phyloP scores from a whole-genome alignment of 2,888 invertebrate genomes.

The Plagiodera versicolora region DNA sequence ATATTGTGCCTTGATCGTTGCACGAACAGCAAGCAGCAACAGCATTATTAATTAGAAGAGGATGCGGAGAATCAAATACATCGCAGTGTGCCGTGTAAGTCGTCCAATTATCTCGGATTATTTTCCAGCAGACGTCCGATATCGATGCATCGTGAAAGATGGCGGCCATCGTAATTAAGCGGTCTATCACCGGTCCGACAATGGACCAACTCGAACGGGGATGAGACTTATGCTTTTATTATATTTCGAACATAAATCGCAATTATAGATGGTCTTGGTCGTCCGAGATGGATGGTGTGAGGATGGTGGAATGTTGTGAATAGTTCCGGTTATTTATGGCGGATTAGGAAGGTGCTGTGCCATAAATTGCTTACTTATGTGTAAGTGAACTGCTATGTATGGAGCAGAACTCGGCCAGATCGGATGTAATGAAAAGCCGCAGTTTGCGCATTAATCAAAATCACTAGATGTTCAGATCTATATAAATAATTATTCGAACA shows the following conservation, averaged over 20 bases:
- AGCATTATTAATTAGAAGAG: slow-evolving; percentile 34
- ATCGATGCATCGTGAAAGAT: slow-evolving; percentile 46
- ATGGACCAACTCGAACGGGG: slow-evolving; percentile 29
- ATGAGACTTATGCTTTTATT: slow-evolving; percentile 35
- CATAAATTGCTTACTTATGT: background rate
- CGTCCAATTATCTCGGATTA: slow-evolving; percentile 52
- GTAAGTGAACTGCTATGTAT: too few species aligned
- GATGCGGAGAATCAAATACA: slow-evolving; percentile 33
- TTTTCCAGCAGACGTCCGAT: slow-evolving; percentile 48
- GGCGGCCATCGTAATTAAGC: slow-evolving; percentile 51
- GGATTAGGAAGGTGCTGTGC: background rate
- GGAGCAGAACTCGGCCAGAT: too few species aligned
- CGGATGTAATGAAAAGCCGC: too few species aligned
- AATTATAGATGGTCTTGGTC: slow-evolving; percentile 1
- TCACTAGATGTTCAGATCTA: background rate
- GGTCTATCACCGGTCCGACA: slow-evolving; percentile 51
- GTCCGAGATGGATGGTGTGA: background rate
- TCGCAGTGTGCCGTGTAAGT: slow-evolving; percentile 41
- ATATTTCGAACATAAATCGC: slow-evolving; percentile 30
- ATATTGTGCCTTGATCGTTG: slow-evolving; percentile 35
- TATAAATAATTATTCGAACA: too few species aligned
- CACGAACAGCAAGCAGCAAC: slow-evolving; percentile 14
- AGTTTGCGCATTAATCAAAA: background rate
- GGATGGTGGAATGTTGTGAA: background rate
- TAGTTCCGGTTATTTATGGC: background rate